Base-by-base conservation (phyloP, 2,888 invertebrate genomes). In the Sinhomidia bicolor region DNA sequence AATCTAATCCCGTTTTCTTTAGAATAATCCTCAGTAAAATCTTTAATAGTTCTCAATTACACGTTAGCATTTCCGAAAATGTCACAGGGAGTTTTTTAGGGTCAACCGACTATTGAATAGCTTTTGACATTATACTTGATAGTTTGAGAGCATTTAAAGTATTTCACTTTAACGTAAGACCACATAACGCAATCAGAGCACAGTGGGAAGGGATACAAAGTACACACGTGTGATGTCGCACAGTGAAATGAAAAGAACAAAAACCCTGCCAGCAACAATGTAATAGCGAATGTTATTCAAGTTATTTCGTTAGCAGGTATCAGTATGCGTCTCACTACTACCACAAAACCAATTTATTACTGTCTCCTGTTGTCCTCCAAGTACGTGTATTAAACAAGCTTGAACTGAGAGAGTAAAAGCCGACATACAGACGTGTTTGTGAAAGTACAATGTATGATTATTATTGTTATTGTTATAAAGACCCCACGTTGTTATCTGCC, bases 321-420 rank as follows among this genome's bases (percentile, higher is more conserved):
- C 68, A 36, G 85, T 85, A 26, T 62, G 62, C 78, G 62, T 51
- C 85, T 51, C 51, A 78, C 26, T 26, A 26, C 26, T 51, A 76
- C 84, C 84, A 76, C 86, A 79, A 80, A 79, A 68, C 80, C 86
- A 86, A 86, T 86, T 80, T 86, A 86, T 86, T 86, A 68, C 65
- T 79, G 79, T 86, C 86, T 80, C 86, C 47, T n/a, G 41, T 47
- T 68, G 32, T 62, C 68, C 57, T 83, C 83, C 74, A 44, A 74
- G 23, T n/a, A 7, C n/a, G 0, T 20, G 7, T 26, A 47, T 23
- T 26, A 10, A 10, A n/a, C 23, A 17, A 62, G 26, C 10, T 62
- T 74, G 5, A 1, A 26, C 47, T n/a, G n/a, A n/a, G n/a, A n/a
- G n/a, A n/a, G 44, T 36, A 71, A 71, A 68, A 71, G 71, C 65